Conservation (phyloP, 92 coral and sea anemone species). For the Palythoa caribaeorum region DNA sequence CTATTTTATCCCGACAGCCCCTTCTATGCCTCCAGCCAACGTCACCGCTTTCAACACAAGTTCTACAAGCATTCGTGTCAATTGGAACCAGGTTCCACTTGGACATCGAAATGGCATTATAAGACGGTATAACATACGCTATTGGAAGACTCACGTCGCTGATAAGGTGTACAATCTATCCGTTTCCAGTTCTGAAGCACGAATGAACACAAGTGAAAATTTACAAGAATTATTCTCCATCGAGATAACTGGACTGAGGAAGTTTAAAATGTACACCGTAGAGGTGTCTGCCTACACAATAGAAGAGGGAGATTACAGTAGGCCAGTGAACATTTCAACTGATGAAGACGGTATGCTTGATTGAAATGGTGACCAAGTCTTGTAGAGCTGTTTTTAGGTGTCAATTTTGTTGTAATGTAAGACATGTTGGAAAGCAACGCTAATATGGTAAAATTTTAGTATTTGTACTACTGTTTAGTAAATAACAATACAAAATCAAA, state of each 20-base stretch:
- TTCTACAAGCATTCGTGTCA: conserved; percentile 61
- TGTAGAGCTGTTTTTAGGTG: neutral
- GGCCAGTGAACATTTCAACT: neutral
- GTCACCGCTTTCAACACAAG: conserved; percentile 67
- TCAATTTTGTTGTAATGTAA: no score
- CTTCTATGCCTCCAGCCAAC: conserved; percentile 60
- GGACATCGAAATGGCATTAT: conserved; percentile 61
- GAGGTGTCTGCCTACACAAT: conserved; percentile 17
- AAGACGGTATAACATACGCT: conserved; percentile 56
- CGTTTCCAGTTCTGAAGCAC: neutral
- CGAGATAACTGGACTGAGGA: conserved; percentile 18
- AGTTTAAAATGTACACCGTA: conserved; percentile 1
- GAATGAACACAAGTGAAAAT: neutral
- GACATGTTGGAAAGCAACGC: neutral
- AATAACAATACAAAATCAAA: no score
- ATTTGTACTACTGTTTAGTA: no score
- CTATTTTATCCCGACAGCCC: conserved; percentile 20
- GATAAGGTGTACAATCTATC: neutral
- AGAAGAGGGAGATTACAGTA: conserved; percentile 10
- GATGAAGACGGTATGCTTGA: conserved; percentile 26
- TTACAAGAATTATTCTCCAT: neutral
- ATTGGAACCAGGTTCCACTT: conserved; percentile 68
- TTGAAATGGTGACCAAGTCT: neutral
- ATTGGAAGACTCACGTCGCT: conserved; percentile 56
- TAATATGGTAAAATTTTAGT: no score